phyloP scores from a whole-genome alignment of 2,797 vertebrate species.

The Lepilemur ruficaudatus region DNA sequence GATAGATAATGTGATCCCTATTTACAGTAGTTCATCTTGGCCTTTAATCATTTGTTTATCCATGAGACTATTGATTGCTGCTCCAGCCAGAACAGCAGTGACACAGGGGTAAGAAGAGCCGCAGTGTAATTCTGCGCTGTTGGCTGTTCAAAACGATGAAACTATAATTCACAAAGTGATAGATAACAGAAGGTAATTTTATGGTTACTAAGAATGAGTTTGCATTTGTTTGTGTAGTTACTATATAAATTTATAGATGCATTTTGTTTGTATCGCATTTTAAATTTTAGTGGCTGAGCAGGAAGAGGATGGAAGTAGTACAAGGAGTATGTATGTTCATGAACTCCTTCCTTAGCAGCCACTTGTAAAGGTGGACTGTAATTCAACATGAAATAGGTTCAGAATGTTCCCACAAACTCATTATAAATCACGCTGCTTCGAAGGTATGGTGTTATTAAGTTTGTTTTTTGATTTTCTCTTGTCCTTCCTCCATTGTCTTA shows the following conservation, averaged over 20 bases:
- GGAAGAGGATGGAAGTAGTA: constrained; percentile 81
- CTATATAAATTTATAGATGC: constrained; percentile 90
- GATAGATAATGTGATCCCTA: constrained; percentile 77
- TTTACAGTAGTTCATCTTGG: constrained; percentile 80
- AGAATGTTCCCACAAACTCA: constrained; percentile 85
- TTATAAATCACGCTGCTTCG: constrained; percentile 86
- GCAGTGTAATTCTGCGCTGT: constrained; percentile 82
- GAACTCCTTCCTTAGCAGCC: constrained; percentile 83
- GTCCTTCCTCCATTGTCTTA: constrained; percentile 84
- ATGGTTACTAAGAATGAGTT: constrained; percentile 90
- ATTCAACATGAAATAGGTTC: constrained; percentile 90
- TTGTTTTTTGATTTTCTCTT: constrained; percentile 84
- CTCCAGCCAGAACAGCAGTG: constrained; percentile 74
- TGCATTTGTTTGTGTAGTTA: constrained; percentile 90
- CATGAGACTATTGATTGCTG: constrained; percentile 76
- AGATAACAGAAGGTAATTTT: constrained; percentile 92
- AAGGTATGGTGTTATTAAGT: constrained; percentile 87
- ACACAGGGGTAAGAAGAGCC: constrained; percentile 76
- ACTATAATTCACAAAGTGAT: constrained; percentile 88
- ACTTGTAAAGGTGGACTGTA: constrained; percentile 87
- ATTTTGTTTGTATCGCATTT: constrained; percentile 89
- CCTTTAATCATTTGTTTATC: constrained; percentile 82
- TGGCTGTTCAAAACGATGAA: constrained; percentile 84
- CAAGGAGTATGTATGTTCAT: constrained; percentile 79
- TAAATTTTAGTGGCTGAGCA: constrained; percentile 87